phyloP scores from a whole-genome alignment of 2,797 vertebrate genomes.

The Dallia pectoralis region DNA sequence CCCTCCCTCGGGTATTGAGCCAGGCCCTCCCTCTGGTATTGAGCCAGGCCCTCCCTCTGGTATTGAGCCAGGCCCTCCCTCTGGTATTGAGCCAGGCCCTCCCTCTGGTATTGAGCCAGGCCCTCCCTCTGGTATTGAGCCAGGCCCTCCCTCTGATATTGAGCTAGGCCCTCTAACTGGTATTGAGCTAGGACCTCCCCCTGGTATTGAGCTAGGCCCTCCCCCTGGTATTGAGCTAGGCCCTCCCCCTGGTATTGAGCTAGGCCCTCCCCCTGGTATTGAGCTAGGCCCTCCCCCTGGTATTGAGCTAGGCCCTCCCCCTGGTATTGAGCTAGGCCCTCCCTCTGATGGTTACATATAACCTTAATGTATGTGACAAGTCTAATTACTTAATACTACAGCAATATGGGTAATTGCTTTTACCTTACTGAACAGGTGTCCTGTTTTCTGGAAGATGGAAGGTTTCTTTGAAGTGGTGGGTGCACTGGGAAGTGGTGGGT shows the following conservation, averaged over 20 bases:
- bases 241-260: background rate
- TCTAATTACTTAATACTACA: background rate
- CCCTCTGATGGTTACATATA: too few species aligned
- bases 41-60: background rate
- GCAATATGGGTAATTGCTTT: constrained; percentile 14
- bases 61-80: too few species aligned
- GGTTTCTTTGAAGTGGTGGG: constrained; percentile 40
- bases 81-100: background rate
- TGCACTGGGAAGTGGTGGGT: constrained; percentile 35
- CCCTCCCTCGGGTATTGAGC: background rate
- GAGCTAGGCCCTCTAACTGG: background rate
- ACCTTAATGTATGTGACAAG: background rate
- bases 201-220: too few species aligned
- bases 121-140: background rate
- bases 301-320: too few species aligned
- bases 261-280: background rate
- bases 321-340: background rate
- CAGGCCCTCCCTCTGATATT: background rate
- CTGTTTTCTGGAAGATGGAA: constrained; percentile 73
- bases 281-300: background rate
- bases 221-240: background rate
- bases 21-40: background rate
- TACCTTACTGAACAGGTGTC: constrained; percentile 68
- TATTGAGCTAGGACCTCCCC: background rate
- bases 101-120: too few species aligned